These are phyloP conservation scores for Dryomyza anilis DNA, from an alignment of 2,888 invertebrate species.

Conservation along the genomic window DNA sequence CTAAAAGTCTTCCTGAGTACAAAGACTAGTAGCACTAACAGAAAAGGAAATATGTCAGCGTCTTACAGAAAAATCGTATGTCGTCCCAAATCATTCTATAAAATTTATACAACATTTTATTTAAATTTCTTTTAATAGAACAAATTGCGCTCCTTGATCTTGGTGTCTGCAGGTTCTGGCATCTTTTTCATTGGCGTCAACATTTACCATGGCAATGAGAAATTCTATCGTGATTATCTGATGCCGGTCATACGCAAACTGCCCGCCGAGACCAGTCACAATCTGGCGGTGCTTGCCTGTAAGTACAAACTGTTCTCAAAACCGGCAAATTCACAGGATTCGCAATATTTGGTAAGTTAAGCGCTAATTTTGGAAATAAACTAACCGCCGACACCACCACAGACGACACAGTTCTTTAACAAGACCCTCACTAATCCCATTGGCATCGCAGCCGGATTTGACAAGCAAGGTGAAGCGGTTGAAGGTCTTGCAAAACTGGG, in stretches of 20 bases:
- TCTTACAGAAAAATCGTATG: constrained; percentile 3
- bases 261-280: constrained; percentile 84
- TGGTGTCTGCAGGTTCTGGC: constrained; percentile 40
- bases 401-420: constrained; percentile 76
- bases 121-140: constrained; percentile 29
- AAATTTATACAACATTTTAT: neutral
- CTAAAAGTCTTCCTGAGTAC: no score
- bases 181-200: constrained; percentile 40
- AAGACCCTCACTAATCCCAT: constrained; percentile 83
- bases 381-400: neutral
- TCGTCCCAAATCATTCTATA: neutral
- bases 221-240: constrained; percentile 39
- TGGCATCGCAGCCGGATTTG: constrained; percentile 98
- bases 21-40: neutral
- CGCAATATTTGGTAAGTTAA: constrained; percentile 35
- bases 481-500: constrained; percentile 81
- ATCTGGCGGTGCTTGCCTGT: constrained; percentile 74
- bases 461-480: constrained; percentile 94
- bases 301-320: constrained; percentile 75
- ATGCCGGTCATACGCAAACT: constrained; percentile 61
- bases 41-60: no score
- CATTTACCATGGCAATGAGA: constrained; percentile 38
- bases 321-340: constrained; percentile 56
- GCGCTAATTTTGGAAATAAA: neutral
- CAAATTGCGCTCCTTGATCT: constrained; percentile 38